A percentile compares a stretch with the other conserved stretches of the same genome.
phyloP scores from a whole-genome alignment of 1,140 invertebrate genomes.

The Bilobella aurantiaca region DNA sequence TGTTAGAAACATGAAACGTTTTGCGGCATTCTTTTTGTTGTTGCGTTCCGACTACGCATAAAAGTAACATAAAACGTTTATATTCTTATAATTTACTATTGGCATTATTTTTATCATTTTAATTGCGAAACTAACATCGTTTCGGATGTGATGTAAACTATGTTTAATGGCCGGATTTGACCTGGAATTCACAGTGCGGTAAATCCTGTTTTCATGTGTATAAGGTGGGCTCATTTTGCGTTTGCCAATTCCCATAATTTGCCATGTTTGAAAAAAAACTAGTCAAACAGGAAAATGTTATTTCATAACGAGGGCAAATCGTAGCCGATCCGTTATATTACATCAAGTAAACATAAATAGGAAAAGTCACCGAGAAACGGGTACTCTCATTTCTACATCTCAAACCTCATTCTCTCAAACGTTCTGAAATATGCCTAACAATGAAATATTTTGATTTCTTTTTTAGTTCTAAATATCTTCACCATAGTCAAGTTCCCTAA shows the following conservation, averaged over 20 bases:
- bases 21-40: background rate
- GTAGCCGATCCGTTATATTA: conserved; percentile 27
- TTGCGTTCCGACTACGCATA: too few species aligned
- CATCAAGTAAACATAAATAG: background rate
- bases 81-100: background rate
- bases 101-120: background rate
- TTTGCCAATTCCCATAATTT: conserved; percentile 24
- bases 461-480: conserved; percentile 38
- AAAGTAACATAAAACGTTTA: background rate
- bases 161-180: conserved; percentile 26
- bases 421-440: background rate
- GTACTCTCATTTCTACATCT: background rate
- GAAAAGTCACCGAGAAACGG: background rate
- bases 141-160: background rate
- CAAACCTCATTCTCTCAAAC: background rate
- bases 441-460: background rate
- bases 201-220: background rate
- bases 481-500: conserved; percentile 39
- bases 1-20: background rate
- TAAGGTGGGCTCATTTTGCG: too few species aligned
- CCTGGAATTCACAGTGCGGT: conserved; percentile 31
- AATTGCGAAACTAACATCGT: background rate
- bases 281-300: conserved; percentile 33
- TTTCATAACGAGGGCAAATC: background rate
- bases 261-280: conserved; percentile 23